phyloP scores from a whole-genome alignment of 1,140 invertebrate genomes.

The Sweltsa coloradensis region DNA sequence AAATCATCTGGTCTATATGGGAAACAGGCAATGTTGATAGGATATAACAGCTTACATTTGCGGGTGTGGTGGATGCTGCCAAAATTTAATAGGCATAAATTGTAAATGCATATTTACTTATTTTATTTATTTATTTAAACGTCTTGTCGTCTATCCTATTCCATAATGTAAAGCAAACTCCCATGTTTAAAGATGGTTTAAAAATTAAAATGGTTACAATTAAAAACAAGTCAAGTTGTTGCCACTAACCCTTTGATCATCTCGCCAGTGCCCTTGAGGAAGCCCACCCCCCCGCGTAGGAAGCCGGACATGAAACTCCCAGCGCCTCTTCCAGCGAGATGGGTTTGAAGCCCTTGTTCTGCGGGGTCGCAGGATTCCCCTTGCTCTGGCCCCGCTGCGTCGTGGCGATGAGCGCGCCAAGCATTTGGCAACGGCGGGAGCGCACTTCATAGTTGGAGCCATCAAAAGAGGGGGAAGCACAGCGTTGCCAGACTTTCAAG shows the following conservation, averaged over 20 bases:
- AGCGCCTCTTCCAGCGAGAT: conserved; percentile 87
- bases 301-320: conserved; percentile 91
- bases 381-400: conserved; percentile 57
- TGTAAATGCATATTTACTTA: too few species aligned
- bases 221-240: too few species aligned
- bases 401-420: conserved; percentile 75
- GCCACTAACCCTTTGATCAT: conserved; percentile 98
- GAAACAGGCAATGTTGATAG: too few species aligned
- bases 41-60: too few species aligned
- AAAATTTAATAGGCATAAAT: too few species aligned
- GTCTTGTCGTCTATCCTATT: too few species aligned
- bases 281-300: conserved; percentile 84
- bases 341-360: conserved; percentile 39
- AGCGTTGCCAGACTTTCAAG: conserved; percentile 79
- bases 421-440: conserved; percentile 77
- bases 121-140: too few species aligned
- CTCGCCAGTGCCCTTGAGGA: conserved; percentile 87
- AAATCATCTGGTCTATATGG: too few species aligned
- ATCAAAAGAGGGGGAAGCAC: conserved; percentile 83
- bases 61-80: too few species aligned
- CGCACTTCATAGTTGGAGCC: conserved; percentile 91
- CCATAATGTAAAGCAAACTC: too few species aligned
- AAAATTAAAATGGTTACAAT: too few species aligned
- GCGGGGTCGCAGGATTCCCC: conserved; percentile 31
- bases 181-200: too few species aligned